These are phyloP conservation scores for Leucoma salicis DNA, from an alignment of 2,888 invertebrate genomes.

Conservation along the genomic window DNA sequence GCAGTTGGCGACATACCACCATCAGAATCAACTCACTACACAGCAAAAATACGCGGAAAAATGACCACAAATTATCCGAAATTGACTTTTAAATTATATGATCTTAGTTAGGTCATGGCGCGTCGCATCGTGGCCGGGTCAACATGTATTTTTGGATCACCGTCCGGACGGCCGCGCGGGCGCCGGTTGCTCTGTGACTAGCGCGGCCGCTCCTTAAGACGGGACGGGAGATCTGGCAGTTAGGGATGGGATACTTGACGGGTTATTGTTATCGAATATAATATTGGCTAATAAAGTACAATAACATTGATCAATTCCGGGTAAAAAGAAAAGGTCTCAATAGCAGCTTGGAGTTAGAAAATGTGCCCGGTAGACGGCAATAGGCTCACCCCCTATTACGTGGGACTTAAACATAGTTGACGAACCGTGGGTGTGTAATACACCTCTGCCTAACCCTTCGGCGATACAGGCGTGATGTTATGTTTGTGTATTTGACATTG, in stretches of 20 bases:
- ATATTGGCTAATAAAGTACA: too few species aligned
- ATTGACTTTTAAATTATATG: neutral
- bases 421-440: too few species aligned
- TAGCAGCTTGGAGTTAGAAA: too few species aligned
- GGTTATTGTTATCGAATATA: too few species aligned
- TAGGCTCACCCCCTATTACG: too few species aligned
- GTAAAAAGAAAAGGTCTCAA: too few species aligned
- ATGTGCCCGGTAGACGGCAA: too few species aligned
- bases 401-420: too few species aligned
- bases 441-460: too few species aligned
- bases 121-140: conserved; percentile 52
- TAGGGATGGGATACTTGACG: conserved; percentile 42
- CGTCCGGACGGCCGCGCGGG: conserved; percentile 64
- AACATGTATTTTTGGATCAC: conserved; percentile 67
- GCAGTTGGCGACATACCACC: conserved; percentile 73
- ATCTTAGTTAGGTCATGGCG: conserved; percentile 51
- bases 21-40: conserved; percentile 42
- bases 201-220: conserved; percentile 71
- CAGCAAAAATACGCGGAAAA: conserved; percentile 5
- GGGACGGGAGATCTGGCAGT: conserved; percentile 66
- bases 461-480: too few species aligned
- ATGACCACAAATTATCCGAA: neutral
- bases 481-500: too few species aligned
- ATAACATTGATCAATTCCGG: too few species aligned
- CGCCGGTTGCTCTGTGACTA: conserved; percentile 68